Evolutionary conservation across 2,797 vertebrate genomes (phyloP), one percentile per base, ranked within the genome.

Genomic region (Tarsius wallacei): DNA sequence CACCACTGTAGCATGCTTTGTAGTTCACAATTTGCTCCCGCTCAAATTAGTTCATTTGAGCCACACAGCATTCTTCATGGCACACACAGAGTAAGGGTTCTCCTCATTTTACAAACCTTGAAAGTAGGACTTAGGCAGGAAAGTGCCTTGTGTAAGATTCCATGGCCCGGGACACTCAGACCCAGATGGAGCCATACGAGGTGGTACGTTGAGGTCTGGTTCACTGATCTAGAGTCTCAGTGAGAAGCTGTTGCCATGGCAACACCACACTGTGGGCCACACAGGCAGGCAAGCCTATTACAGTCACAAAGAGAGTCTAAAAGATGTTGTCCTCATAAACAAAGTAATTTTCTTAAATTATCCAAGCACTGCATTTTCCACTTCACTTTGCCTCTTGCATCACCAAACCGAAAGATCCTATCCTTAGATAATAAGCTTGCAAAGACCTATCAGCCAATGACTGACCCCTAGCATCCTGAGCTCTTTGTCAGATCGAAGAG

Each of bases 341-440:
- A 66, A 76, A 6, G 70, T n/a, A 61, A 66, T 94, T 91, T 82
- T 95, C 51, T 70, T 55, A 95, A 90, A 73, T 78, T 83, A 78
- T n/a, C 26, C 16, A 8, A 95, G 51, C 88, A 28, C 73, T 68
- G 1, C 10, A 78, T 74, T 63, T 90, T 15, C 61, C 73, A 73
- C 7, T 91, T 82, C 59, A 74, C 47, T 88, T 76, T 96, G 74
- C 61, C 13, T 31, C 63, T 47, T 49, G 51, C n/a, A 73, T 89
- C 49, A 61, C 16, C 24, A 74, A 76, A 82, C 36, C 21, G 31
- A 73, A 96, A 82, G 49, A 36, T 31, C 16, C 53, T 70, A 42
- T 28, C 17, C 68, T 93, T 66, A 28, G 74, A 61, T 55, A 28
- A n/a, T 83, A 93, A 83, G 88, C 8, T 55, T 12, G 10, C 13